Conservation (phyloP, 1,140 invertebrate species). For the Oppia nitens region DNA sequence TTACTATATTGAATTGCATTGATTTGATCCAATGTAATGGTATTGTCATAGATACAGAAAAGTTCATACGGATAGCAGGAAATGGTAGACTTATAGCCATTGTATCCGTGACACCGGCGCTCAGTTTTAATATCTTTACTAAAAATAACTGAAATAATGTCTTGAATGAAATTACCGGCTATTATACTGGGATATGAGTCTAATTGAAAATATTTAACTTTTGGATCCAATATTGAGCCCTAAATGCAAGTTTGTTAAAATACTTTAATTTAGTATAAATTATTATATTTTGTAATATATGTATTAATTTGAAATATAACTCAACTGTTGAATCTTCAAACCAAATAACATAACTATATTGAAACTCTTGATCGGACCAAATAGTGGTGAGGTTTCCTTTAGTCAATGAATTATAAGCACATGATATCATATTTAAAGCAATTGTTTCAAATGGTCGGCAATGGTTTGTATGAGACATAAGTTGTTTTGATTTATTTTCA, state of each 20-base stretch:
- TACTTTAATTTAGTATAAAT: too few species aligned
- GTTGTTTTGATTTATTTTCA: background rate
- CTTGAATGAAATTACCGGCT: background rate
- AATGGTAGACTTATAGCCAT: background rate
- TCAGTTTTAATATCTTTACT: background rate
- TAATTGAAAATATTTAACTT: background rate
- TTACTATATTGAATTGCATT: background rate
- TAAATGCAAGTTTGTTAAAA: too few species aligned
- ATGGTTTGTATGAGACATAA: too few species aligned
- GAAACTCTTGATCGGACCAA: background rate
- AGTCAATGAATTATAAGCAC: background rate
- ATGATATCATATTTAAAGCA: background rate
- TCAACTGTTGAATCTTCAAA: background rate
- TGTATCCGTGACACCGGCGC: background rate
- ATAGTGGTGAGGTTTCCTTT: background rate
- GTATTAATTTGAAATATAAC: background rate
- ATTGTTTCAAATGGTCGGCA: too few species aligned
- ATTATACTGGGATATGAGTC: background rate
- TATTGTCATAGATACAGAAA: background rate
- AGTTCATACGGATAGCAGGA: background rate
- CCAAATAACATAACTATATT: background rate
- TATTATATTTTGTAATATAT: too few species aligned
- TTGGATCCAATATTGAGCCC: background rate
- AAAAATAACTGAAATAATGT: background rate
- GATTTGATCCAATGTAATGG: background rate